These are phyloP conservation scores for Dicentrarchus labrax DNA, from an alignment of 2,113 vertebrate genomes.

Conservation along the genomic window DNA sequence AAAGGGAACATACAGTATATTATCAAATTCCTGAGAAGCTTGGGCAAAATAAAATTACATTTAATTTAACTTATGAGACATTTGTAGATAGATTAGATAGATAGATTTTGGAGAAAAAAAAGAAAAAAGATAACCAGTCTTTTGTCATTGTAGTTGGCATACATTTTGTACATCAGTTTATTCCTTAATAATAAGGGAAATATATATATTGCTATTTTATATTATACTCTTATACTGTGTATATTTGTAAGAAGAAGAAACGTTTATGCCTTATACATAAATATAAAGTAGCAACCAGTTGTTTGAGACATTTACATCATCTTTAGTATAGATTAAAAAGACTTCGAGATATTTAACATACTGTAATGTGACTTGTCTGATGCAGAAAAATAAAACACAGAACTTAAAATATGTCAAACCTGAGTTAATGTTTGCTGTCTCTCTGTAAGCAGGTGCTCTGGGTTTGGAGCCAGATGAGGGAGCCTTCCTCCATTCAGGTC, in stretches of 20 bases:
- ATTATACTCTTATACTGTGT: not conserved
- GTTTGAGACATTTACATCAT: not conserved
- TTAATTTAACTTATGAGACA: no score
- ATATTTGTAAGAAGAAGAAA: not conserved
- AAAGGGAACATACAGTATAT: no score
- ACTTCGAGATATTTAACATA: not conserved
- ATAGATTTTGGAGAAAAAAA: no score
- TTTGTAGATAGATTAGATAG: no score
- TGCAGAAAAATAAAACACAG: not conserved
- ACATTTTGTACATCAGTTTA: no score
- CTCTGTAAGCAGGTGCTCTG: constrained; percentile 54
- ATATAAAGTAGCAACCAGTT: not conserved
- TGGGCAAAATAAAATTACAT: no score
- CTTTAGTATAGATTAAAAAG: not conserved
- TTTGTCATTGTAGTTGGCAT: no score
- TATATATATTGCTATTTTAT: no score
- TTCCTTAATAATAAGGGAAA: no score
- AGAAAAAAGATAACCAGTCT: no score
- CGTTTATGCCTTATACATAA: no score
- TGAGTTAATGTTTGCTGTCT: not conserved
- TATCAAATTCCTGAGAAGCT: no score
- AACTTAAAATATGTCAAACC: not conserved
- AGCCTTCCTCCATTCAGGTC: constrained; percentile 1
- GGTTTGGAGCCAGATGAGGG: constrained; percentile 32
- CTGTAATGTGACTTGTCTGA: not conserved